Conservation (phyloP, 2,888 invertebrate genomes). For the Lasioglossum lativentre region DNA sequence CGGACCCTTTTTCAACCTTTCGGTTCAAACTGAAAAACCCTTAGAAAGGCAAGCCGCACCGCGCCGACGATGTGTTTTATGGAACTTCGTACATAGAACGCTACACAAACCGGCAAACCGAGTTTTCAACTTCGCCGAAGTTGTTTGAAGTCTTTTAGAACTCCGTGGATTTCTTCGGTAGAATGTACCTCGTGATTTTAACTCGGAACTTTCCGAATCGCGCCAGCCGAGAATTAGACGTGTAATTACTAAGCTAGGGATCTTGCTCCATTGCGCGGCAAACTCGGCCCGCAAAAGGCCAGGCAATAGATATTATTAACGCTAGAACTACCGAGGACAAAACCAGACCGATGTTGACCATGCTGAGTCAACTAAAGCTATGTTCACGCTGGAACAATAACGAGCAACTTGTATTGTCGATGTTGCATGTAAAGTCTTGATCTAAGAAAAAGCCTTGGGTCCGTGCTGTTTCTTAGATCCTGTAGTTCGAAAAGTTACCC, state of each 20-base stretch:
- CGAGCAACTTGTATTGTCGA: no score
- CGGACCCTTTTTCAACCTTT: neutral
- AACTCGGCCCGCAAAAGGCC: neutral
- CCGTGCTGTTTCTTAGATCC: no score
- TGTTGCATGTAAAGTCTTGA: no score
- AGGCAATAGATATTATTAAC: neutral
- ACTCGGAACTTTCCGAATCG: neutral
- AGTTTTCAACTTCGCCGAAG: conserved; percentile 12
- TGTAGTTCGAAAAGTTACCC: no score
- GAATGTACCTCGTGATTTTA: neutral
- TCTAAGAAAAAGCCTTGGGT: no score
- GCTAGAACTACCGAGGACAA: neutral
- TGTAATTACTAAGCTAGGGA: neutral
- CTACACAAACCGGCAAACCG: conserved; percentile 6
- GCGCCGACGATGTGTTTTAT: neutral
- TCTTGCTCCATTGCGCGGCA: neutral
- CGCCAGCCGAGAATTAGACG: neutral
- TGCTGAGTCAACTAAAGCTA: no score
- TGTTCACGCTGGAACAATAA: no score
- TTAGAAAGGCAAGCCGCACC: neutral
- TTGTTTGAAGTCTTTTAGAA: conserved; percentile 22
- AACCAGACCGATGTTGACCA: neutral
- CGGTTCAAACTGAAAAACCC: neutral
- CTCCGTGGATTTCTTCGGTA: neutral
- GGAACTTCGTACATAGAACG: neutral